Base-by-base conservation (phyloP, 2,888 invertebrate genomes). In the Drosophila kanekoi region DNA sequence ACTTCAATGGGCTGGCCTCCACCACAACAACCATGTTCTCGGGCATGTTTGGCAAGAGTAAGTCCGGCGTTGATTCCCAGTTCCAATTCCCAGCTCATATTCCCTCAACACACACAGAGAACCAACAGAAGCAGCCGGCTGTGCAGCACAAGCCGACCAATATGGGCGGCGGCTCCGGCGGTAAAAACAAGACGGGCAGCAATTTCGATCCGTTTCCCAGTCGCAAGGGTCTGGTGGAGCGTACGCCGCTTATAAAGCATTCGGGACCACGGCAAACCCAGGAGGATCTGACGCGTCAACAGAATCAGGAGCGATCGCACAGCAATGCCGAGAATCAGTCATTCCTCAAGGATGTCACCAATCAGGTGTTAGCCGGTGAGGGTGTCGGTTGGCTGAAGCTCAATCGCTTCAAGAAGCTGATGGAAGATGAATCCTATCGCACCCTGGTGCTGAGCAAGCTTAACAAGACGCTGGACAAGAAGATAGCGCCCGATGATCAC, bases 371-470 rank as follows among this genome's bases (percentile, higher is more conserved):
- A 23, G 89, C 90, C 6, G 92, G 92, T 0, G 92, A 92, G 68
- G 92, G 92, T 0, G 97, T 99, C 0, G 98, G 99, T 16, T 99
- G 99, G 98, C 94, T 99, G 49, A 98, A 99, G 91, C 93, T 98
- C 16, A 98, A 97, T 90, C 94, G 98, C 23, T 93, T 99, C 52
- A 97, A 97, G 91, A 98, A 98, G 90, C 93, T 99, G 32, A 98
- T 99, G 98, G 99, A 99, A 92, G 99, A 99, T 92, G 99, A 99
- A 93, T 98, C 97, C 48, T 98, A 99, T 92, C 94, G 99, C 37
- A 98, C 98, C 91, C 95, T 99, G 93, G 97, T 99, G 40, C 95
- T 99, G 49, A 97, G 97, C 78, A 97, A 98, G 91, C 94, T 99
- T 4, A 99, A 99, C 92, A 96, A 96, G 86, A 98, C 98, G 54